phyloP scores from a whole-genome alignment of 2,797 vertebrate genomes.

The Rhinoraja longicauda region DNA sequence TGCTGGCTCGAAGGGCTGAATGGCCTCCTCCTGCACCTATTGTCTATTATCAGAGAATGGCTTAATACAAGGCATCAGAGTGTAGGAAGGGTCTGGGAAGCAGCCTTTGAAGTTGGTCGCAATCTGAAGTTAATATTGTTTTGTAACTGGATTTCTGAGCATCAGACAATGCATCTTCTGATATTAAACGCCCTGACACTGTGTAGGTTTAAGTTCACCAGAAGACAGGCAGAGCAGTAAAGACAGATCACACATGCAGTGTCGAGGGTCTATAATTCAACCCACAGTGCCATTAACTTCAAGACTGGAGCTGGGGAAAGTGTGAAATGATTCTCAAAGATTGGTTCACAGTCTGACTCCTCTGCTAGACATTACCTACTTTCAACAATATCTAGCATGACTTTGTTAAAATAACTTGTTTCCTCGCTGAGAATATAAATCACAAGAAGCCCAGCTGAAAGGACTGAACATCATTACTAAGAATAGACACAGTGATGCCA shows the following conservation, averaged over 20 bases:
- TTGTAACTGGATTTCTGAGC: too few species aligned
- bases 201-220: neutral
- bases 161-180: neutral
- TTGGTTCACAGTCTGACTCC: neutral
- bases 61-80: too few species aligned
- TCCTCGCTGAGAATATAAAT: neutral
- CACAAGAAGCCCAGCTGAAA: neutral
- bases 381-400: neutral
- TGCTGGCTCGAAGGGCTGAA: too few species aligned
- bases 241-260: neutral
- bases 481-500: neutral
- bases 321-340: neutral
- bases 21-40: too few species aligned
- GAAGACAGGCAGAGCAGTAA: neutral
- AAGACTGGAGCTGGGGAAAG: neutral
- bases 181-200: neutral
- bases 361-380: neutral
- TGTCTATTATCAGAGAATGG: too few species aligned
- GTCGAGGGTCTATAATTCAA: neutral
- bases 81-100: too few species aligned
- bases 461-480: neutral
- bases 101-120: too few species aligned
- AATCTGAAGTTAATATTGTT: too few species aligned
- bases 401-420: neutral
- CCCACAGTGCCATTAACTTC: neutral